phyloP scores from a whole-genome alignment of 2,113 vertebrate genomes.

The Boleophthalmus pectinirostris region DNA sequence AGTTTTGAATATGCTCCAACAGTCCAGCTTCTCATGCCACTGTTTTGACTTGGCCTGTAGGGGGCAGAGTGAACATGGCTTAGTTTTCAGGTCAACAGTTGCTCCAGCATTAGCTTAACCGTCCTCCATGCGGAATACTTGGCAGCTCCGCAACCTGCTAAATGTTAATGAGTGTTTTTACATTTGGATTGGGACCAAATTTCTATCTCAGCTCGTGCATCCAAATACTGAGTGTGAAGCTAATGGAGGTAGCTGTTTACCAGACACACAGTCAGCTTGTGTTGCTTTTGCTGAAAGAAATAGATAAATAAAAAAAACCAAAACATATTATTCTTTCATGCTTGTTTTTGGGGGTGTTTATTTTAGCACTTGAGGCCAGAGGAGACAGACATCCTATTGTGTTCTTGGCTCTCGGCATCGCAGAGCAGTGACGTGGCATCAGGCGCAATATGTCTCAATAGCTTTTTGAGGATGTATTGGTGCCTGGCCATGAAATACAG shows the following conservation, averaged over 20 bases:
- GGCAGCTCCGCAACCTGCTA: constrained; percentile 1
- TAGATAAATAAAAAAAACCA: constrained; percentile 27
- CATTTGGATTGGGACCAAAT: constrained; percentile 7
- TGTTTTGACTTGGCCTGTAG: neutral
- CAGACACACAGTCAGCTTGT: constrained; percentile 22
- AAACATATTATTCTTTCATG: constrained; percentile 11
- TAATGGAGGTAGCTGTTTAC: constrained; percentile 34
- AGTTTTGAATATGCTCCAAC: neutral
- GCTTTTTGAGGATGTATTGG: constrained; percentile 57
- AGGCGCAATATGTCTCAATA: constrained; percentile 58
- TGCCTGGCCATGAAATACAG: constrained; percentile 50
- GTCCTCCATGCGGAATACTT: constrained; percentile 6
- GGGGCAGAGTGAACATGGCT: constrained; percentile 2
- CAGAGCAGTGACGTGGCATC: constrained; percentile 55
- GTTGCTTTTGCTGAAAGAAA: constrained; percentile 5
- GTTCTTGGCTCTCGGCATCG: constrained; percentile 45
- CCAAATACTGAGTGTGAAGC: constrained; percentile 13
- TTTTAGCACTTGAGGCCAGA: constrained; percentile 40
- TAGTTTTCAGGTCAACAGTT: neutral
- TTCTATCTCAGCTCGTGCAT: constrained; percentile 5
- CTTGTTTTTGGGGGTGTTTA: constrained; percentile 20
- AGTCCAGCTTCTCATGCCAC: neutral
- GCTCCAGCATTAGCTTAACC: constrained; percentile 8
- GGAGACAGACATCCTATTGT: constrained; percentile 58
- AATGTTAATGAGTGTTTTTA: constrained; percentile 32